A percentile compares a stretch with the other conserved stretches of the same genome.
Conservation (phyloP, 2,797 vertebrate species). For the Anableps anableps region DNA sequence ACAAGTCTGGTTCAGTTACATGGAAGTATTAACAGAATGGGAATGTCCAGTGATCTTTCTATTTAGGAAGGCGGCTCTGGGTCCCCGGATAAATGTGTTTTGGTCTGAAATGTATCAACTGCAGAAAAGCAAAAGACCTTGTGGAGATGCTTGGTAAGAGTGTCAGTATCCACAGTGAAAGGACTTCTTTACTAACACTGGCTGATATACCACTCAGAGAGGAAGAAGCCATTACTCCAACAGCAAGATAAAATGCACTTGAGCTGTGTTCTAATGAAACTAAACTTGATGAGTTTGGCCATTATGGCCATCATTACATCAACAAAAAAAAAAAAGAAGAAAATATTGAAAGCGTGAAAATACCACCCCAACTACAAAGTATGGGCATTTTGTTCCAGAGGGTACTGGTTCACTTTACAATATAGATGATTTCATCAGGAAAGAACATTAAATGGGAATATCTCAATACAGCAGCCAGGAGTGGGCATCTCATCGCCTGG, state of each 20-base stretch:
- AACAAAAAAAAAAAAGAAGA: not conserved
- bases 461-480: not conserved
- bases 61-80: not conserved
- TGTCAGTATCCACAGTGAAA: not conserved
- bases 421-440: not conserved
- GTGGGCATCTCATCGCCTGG: not conserved
- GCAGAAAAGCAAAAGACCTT: not conserved
- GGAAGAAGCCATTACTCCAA: not conserved
- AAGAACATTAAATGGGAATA: not conserved
- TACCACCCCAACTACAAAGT: not conserved
- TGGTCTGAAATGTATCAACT: not conserved
- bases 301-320: not conserved
- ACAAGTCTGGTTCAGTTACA: not conserved
- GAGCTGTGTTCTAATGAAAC: not conserved
- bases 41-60: not conserved
- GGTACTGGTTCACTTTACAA: not conserved
- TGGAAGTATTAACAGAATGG: not conserved
- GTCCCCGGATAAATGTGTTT: not conserved
- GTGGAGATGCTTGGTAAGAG: not conserved
- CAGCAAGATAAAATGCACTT: not conserved
- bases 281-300: not conserved
- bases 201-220: not conserved
- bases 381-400: not conserved
- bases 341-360: not conserved
- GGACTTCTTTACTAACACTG: not conserved